Evolutionary conservation across 2,797 vertebrate species (phyloP).

Genomic region (Yasuhikotakia modesta): DNA sequence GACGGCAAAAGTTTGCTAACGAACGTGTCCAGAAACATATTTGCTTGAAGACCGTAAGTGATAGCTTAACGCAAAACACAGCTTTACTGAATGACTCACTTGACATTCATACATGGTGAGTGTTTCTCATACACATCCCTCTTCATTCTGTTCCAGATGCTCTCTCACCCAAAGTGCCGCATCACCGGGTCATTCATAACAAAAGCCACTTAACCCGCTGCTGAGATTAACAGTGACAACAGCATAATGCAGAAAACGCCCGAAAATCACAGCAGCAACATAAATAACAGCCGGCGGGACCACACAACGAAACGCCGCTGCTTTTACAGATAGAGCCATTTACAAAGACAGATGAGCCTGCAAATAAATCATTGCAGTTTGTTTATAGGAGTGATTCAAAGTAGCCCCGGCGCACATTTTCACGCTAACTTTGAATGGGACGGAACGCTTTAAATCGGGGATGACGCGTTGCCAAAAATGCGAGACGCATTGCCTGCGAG

Average conservation of each 20-base stretch:
- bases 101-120: slow-evolving; percentile 9
- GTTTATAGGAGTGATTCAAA: slow-evolving; percentile 47
- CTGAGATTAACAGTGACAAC: slow-evolving; percentile 47
- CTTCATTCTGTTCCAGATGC: slow-evolving; percentile 35
- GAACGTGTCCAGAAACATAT: not conserved
- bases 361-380: slow-evolving; percentile 42
- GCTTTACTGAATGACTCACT: slow-evolving; percentile 9
- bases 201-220: slow-evolving; percentile 33
- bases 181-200: slow-evolving; percentile 39
- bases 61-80: slow-evolving; percentile 4
- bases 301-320: slow-evolving; percentile 43
- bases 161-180: slow-evolving; percentile 20
- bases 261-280: slow-evolving; percentile 25
- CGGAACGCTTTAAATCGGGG: slow-evolving; percentile 11
- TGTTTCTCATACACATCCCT: slow-evolving; percentile 15
- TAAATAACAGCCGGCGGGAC: slow-evolving; percentile 55
- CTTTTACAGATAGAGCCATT: slow-evolving; percentile 48
- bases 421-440: slow-evolving; percentile 14
- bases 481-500: slow-evolving; percentile 3
- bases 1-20: not conserved
- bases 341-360: slow-evolving; percentile 51
- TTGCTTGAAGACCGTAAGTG: not conserved
- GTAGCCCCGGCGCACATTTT: slow-evolving; percentile 5
- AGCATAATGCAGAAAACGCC: slow-evolving; percentile 39
- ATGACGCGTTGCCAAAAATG: slow-evolving; percentile 10